phyloP scores from a whole-genome alignment of 2,113 vertebrate species.

The Triplophysa siluroides region DNA sequence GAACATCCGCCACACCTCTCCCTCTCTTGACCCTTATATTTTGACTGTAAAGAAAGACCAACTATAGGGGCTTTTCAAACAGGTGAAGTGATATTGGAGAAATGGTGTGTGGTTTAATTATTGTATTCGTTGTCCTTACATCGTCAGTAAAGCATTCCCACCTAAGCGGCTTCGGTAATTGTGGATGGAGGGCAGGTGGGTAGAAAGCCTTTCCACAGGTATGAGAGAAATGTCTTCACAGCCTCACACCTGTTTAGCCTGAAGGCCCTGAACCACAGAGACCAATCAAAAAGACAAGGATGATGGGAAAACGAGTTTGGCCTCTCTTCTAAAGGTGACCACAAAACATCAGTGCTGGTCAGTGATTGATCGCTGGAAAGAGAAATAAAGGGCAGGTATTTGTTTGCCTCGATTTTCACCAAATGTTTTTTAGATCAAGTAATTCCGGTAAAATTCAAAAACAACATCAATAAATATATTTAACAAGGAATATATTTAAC shows the following conservation, averaged over 20 bases:
- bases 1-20: slow-evolving; percentile 13
- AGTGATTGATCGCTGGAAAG: slow-evolving; percentile 47
- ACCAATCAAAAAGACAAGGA: slow-evolving; percentile 47
- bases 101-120: slow-evolving; percentile 58
- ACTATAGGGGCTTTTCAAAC: slow-evolving; percentile 47
- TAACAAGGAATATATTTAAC: background rate
- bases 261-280: slow-evolving; percentile 55
- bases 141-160: slow-evolving; percentile 59
- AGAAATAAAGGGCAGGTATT: slow-evolving; percentile 36
- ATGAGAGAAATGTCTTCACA: slow-evolving; percentile 65
- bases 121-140: slow-evolving; percentile 61
- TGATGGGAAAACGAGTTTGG: slow-evolving; percentile 51
- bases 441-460: background rate
- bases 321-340: slow-evolving; percentile 52
- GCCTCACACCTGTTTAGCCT: slow-evolving; percentile 70
- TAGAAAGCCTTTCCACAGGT: slow-evolving; percentile 61
- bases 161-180: slow-evolving; percentile 52
- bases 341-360: slow-evolving; percentile 45
- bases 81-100: slow-evolving; percentile 52
- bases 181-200: slow-evolving; percentile 40
- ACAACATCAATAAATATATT: background rate
- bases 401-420: slow-evolving; percentile 3
- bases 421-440: background rate
- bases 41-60: slow-evolving; percentile 42
- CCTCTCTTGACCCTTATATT: slow-evolving; percentile 24